Evolutionary conservation across 2,113 vertebrate genomes (phyloP).

Genomic region (Balaeniceps rex): DNA sequence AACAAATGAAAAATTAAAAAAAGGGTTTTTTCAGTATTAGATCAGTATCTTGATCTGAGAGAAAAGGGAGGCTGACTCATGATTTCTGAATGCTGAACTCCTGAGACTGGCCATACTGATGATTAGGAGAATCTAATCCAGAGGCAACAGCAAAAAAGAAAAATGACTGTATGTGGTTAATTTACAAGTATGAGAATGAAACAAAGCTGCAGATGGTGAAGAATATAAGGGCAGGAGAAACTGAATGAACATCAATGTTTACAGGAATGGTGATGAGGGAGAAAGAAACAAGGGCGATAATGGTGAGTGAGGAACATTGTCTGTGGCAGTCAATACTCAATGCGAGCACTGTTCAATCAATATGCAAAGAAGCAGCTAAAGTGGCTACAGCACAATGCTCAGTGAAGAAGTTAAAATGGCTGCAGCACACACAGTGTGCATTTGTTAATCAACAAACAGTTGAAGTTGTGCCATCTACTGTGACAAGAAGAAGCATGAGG

Average conservation of each 20-base stretch:
- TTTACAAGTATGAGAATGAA: slow-evolving; percentile 10
- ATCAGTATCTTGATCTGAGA: background rate
- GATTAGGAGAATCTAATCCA: background rate
- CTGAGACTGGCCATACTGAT: background rate
- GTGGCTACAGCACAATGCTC: background rate
- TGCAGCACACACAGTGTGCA: background rate
- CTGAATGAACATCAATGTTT: background rate
- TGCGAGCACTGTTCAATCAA: slow-evolving; percentile 7
- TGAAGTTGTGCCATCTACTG: background rate
- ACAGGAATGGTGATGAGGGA: background rate
- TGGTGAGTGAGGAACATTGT: slow-evolving; percentile 35
- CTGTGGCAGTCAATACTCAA: slow-evolving; percentile 36
- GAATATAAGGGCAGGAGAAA: background rate
- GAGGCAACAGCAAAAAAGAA: background rate
- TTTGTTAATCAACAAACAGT: slow-evolving; percentile 28
- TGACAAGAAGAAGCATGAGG: background rate
- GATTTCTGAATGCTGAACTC: background rate
- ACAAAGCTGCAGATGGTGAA: slow-evolving; percentile 26
- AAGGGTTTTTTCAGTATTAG: background rate
- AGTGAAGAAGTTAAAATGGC: slow-evolving; percentile 10
- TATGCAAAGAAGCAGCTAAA: slow-evolving; percentile 40
- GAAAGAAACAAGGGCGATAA: slow-evolving; percentile 6
- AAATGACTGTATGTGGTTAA: background rate
- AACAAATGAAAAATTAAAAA: background rate
- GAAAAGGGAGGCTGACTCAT: background rate